Evolutionary conservation across 2,797 vertebrate species (phyloP), one percentile per base, ranked within the genome.

Genomic region (Ctenochaetus hawaiiensis): DNA sequence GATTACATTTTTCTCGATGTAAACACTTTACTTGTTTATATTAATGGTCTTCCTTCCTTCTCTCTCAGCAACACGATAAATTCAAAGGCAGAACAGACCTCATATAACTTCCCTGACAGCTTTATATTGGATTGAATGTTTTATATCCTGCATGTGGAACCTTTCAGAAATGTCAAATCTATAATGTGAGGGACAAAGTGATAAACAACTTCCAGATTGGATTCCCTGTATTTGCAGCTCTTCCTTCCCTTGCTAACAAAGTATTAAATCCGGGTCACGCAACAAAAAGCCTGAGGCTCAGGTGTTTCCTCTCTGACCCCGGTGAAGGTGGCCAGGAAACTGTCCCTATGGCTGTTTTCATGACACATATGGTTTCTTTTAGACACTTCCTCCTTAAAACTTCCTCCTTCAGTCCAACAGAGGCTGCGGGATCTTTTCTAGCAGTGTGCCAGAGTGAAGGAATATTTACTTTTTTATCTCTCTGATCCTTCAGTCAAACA

Each of bases 261-360:
- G 80, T 61, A 67, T 85, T 69, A 72, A 30, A 67, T 83, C 81
- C 65, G 11, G 78, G 78, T 83, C 73, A 74, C 8, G 51, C 60
- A 81, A 86, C 90, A 91, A 83, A 83, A 86, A 72, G 81, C 72
- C 72, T 26, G 54, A 6, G 53, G 62, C 64, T 91, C 91, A 94
- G 94, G 89, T 93, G 93, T 66, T 94, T 94, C 94, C 91, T 89
- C 64, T 64, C 20, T 26, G 74, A 30, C 44, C n/a, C 6, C 67
- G 67, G 73, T 56, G 34, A 78, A 59, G 80, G 70, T 88, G 53
- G 81, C 51, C 84, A 86, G 87, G 87, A 87, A 88, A 11, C 82
- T 77, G 71, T 75, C 71, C 75, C 48, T 62, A 58, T 64, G 48
- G 80, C 62, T 67, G 37, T 23, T 58, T 54, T 79, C 59, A 80